Conservation (phyloP, 2,888 invertebrate genomes). For the Horisme vitalbata region DNA sequence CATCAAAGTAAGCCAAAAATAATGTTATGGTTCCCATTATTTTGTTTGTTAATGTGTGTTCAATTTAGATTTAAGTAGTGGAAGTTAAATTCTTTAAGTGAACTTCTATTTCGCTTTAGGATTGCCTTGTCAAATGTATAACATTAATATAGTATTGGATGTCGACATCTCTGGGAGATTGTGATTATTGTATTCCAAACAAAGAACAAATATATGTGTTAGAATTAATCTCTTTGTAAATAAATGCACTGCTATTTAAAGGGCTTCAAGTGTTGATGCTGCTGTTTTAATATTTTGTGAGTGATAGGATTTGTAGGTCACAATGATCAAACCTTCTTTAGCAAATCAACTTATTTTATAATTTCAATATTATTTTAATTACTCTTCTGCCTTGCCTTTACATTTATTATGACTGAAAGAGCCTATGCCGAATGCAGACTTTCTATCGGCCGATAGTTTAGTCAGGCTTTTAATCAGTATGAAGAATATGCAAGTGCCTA, state of each 20-base stretch:
- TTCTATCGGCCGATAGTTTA: too few species aligned
- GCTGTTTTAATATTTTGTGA: conserved; percentile 42
- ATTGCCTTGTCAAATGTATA: conserved; percentile 53
- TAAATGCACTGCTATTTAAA: conserved; percentile 36
- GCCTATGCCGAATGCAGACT: too few species aligned
- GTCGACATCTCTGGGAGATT: conserved; percentile 56
- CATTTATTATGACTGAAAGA: too few species aligned
- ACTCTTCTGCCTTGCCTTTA: too few species aligned
- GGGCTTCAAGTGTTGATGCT: conserved; percentile 37
- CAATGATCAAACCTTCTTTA: conserved; percentile 22
- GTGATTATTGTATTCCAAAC: conserved; percentile 73
- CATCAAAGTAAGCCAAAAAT: conserved; percentile 74
- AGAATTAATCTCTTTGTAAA: conserved; percentile 46
- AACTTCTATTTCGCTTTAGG: conserved; percentile 46
- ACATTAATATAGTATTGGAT: conserved; percentile 48
- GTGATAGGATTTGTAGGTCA: conserved; percentile 34
- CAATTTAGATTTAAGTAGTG: conserved; percentile 73
- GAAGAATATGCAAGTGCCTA: too few species aligned
- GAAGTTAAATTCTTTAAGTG: conserved; percentile 55
- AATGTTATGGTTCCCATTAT: conserved; percentile 54
- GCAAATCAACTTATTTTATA: not conserved
- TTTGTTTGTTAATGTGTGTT: conserved; percentile 75
- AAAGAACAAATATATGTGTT: conserved; percentile 62
- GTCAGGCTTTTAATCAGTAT: too few species aligned
- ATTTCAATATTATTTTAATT: not conserved